A percentile compares a stretch with the other conserved stretches of the same genome.
Conservation (phyloP, 2,797 vertebrate genomes). For the Pangasius larnaudii region DNA sequence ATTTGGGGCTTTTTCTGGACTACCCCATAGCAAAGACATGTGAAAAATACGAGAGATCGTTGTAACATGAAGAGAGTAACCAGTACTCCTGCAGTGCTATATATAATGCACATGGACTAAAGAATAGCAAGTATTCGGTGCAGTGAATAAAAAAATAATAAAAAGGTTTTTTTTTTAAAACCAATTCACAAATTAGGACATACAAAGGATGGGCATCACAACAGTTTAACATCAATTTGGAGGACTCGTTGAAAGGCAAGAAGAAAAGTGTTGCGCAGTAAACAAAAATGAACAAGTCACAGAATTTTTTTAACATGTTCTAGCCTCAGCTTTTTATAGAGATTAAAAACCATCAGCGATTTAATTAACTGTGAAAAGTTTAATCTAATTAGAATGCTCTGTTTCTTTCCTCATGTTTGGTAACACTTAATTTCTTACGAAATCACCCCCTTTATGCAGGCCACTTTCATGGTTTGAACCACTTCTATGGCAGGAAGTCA, state of each 20-base stretch:
- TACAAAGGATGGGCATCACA: background rate
- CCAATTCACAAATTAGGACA: background rate
- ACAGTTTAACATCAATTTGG: background rate
- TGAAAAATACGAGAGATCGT: background rate
- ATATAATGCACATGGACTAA: background rate
- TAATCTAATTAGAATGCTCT: slow-evolving; percentile 11
- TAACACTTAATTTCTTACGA: slow-evolving; percentile 53
- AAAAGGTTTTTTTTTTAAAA: background rate
- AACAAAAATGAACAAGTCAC: background rate
- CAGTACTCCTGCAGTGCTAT: background rate
- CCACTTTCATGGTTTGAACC: slow-evolving; percentile 64
- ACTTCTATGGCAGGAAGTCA: slow-evolving; percentile 72
- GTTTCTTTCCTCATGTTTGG: slow-evolving; percentile 11
- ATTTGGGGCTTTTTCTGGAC: background rate
- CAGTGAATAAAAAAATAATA: background rate
- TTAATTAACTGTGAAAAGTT: background rate
- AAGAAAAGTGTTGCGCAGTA: background rate
- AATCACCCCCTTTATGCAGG: slow-evolving; percentile 53
- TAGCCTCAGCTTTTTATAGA: background rate
- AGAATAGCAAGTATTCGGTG: background rate
- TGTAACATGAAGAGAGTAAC: background rate
- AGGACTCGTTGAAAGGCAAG: background rate
- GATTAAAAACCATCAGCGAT: background rate
- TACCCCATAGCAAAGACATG: background rate
- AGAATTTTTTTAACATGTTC: background rate